A percentile compares a stretch with the other conserved stretches of the same genome.
Conservation (phyloP, 2,888 invertebrate species). For the Polyploca ridens region DNA sequence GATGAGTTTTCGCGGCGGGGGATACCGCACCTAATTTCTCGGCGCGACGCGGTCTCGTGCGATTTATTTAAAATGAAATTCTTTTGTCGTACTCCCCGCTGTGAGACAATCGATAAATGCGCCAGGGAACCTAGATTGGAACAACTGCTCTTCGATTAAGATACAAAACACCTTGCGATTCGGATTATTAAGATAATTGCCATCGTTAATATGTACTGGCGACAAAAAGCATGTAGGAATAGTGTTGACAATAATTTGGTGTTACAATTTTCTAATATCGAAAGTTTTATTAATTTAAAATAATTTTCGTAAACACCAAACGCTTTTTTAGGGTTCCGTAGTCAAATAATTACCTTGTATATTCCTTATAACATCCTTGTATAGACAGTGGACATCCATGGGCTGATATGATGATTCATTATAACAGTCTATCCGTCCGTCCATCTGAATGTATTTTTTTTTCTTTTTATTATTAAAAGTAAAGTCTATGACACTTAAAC, state of each 20-base stretch:
- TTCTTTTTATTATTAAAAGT: too few relatives aligned
- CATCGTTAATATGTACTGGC: conserved; percentile 42
- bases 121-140: conserved; percentile 71
- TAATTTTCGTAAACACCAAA: too few relatives aligned
- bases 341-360: too few relatives aligned
- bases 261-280: too few relatives aligned
- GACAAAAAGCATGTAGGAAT: conserved; percentile 6
- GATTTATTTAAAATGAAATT: conserved; percentile 81
- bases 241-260: neutral
- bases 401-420: too few relatives aligned
- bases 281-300: too few relatives aligned
- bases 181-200: conserved; percentile 55
- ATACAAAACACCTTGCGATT: conserved; percentile 67
- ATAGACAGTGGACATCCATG: too few relatives aligned
- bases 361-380: too few relatives aligned
- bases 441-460: too few relatives aligned
- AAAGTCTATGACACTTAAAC: too few relatives aligned
- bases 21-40: conserved; percentile 80
- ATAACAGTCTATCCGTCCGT: too few relatives aligned
- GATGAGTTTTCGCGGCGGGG: conserved; percentile 82
- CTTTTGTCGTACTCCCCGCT: conserved; percentile 78
- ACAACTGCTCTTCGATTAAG: conserved; percentile 69
- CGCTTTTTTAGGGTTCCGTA: too few relatives aligned
- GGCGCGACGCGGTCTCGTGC: conserved; percentile 79
- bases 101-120: conserved; percentile 76